phyloP scores from a whole-genome alignment of 2,888 invertebrate genomes.

The Leuctra nigra region DNA sequence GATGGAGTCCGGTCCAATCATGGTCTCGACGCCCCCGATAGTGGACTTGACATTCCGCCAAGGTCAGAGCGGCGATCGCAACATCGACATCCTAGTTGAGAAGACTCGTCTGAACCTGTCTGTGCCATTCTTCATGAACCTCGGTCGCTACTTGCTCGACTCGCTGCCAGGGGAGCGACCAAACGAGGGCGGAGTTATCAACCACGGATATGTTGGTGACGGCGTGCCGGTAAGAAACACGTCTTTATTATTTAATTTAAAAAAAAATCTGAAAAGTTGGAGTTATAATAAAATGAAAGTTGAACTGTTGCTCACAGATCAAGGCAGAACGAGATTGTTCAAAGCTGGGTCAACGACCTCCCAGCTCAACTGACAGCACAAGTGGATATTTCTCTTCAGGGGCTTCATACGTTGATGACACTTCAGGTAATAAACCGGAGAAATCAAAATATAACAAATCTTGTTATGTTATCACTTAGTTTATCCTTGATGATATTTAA shows the following conservation, averaged over 20 bases:
- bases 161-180: constrained; percentile 55
- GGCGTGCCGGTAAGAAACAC: constrained; percentile 33
- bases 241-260: no score
- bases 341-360: constrained; percentile 36
- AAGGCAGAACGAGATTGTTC: constrained; percentile 14
- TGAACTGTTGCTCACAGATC: constrained; percentile 6
- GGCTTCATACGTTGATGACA: constrained; percentile 42
- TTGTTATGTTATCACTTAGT: background rate
- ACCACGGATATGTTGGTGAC: constrained; percentile 64
- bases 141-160: constrained; percentile 54
- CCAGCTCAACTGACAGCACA: constrained; percentile 50
- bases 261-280: no score
- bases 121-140: constrained; percentile 56
- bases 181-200: constrained; percentile 59
- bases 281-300: background rate
- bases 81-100: constrained; percentile 65
- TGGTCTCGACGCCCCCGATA: constrained; percentile 63
- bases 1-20: constrained; percentile 37
- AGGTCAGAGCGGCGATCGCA: constrained; percentile 53
- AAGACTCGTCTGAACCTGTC: constrained; percentile 64
- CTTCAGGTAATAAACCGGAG: constrained; percentile 37
- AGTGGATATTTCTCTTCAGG: constrained; percentile 52
- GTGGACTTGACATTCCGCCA: constrained; percentile 61
- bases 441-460: background rate
- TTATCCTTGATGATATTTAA: constrained; percentile 48